A percentile compares a stretch with the other conserved stretches of the same genome.
Evolutionary conservation across 2,797 vertebrate genomes (phyloP).

Genomic region (Rhynchonycteris naso): DNA sequence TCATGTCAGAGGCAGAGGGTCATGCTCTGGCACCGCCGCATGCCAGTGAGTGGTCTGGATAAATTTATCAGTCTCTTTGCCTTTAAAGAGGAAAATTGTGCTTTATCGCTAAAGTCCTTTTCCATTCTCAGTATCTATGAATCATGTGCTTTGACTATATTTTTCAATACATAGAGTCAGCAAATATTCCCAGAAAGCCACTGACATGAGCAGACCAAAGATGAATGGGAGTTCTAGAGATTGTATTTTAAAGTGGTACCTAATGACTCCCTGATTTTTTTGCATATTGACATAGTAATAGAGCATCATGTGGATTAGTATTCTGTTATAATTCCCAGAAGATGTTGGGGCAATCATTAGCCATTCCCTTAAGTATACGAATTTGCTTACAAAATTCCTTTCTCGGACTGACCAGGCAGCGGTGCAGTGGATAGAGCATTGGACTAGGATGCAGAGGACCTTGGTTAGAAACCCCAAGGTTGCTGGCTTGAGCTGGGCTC

Average conservation of each 20-base stretch:
- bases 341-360: not conserved
- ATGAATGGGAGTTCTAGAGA: not conserved
- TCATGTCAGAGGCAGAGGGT: not conserved
- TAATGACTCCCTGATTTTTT: not conserved
- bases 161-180: constrained; percentile 5
- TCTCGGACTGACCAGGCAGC: too few relatives aligned
- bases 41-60: not conserved
- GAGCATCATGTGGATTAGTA: not conserved
- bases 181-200: not conserved
- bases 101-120: not conserved
- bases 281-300: not conserved
- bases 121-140: not conserved
- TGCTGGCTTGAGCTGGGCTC: too few relatives aligned
- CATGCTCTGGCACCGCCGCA: not conserved
- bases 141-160: not conserved
- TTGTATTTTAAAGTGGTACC: not conserved
- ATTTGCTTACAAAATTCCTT: not conserved
- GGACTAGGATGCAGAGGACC: too few relatives aligned
- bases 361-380: not conserved
- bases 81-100: not conserved
- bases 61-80: not conserved
- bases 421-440: too few relatives aligned
- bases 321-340: not conserved
- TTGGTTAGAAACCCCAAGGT: too few relatives aligned
- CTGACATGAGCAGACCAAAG: not conserved